Conservation (phyloP, 1,140 invertebrate genomes). For the Anastrepha obliqua region DNA sequence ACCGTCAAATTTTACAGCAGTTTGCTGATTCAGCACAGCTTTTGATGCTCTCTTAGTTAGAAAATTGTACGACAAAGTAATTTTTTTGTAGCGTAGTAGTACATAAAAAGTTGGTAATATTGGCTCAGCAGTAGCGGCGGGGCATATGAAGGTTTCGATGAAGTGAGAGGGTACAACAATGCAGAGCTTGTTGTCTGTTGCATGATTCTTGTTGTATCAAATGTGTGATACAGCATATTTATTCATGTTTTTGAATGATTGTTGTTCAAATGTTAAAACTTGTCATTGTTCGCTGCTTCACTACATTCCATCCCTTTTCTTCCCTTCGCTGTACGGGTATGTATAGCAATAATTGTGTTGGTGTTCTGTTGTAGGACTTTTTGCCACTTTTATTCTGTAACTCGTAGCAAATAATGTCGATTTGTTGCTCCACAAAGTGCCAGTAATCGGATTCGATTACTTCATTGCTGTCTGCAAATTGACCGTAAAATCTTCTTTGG, state of each 20-base stretch:
- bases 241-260: background rate
- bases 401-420: conserved; percentile 22
- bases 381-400: conserved; percentile 19
- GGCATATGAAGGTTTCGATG: background rate
- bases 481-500: conserved; percentile 47
- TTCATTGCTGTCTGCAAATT: conserved; percentile 47
- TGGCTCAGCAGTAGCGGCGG: background rate
- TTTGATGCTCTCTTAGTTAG: background rate
- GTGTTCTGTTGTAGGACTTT: background rate
- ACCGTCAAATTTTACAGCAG: conserved; percentile 16
- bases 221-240: background rate
- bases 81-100: background rate
- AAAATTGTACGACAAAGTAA: background rate
- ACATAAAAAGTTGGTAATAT: background rate
- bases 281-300: background rate
- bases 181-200: background rate
- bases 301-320: background rate
- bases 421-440: background rate
- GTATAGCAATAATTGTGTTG: background rate
- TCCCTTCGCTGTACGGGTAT: background rate
- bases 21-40: background rate
- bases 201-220: conserved; percentile 30
- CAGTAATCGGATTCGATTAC: conserved; percentile 29
- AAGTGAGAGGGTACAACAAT: too few species aligned
- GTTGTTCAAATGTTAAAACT: background rate